These are phyloP conservation scores for Dorcus hopei DNA, from an alignment of 2,888 invertebrate genomes.

Conservation along the genomic window DNA sequence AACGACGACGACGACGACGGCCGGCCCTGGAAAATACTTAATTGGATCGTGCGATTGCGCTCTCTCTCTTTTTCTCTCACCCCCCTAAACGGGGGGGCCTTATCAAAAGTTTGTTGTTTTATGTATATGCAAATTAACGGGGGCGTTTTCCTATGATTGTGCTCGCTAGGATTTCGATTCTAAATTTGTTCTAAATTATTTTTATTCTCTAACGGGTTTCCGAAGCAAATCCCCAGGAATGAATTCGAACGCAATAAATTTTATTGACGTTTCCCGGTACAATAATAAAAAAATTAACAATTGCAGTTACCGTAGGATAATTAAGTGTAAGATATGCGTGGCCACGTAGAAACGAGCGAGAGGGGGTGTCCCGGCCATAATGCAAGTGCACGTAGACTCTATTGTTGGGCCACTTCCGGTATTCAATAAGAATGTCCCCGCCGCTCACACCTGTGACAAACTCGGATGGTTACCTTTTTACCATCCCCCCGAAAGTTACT, in stretches of 20 bases:
- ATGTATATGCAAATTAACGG: too few relatives aligned
- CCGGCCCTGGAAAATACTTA: slow-evolving; percentile 19
- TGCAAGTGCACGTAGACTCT: slow-evolving; percentile 45
- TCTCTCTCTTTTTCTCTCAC: too few relatives aligned
- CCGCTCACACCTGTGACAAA: slow-evolving; percentile 24
- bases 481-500: neutral
- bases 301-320: slow-evolving; percentile 28
- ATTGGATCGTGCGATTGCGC: slow-evolving; percentile 10
- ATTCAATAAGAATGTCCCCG: slow-evolving; percentile 30
- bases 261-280: slow-evolving; percentile 28
- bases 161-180: too few relatives aligned
- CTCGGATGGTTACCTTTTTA: slow-evolving; percentile 18
- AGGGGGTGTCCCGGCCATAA: slow-evolving; percentile 38
- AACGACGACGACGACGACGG: too few relatives aligned
- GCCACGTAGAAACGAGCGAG: slow-evolving; percentile 36
- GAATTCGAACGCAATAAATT: slow-evolving; percentile 10
- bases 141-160: too few relatives aligned
- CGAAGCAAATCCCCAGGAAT: too few relatives aligned
- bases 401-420: slow-evolving; percentile 47
- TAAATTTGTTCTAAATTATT: too few relatives aligned
- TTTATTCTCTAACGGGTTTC: too few relatives aligned
- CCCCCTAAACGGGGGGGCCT: too few relatives aligned
- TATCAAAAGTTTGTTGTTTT: too few relatives aligned
- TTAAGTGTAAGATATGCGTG: slow-evolving; percentile 41
- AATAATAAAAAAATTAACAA: slow-evolving; percentile 27